Conservation (phyloP, 2,888 invertebrate genomes). For the Chirona hameri region DNA sequence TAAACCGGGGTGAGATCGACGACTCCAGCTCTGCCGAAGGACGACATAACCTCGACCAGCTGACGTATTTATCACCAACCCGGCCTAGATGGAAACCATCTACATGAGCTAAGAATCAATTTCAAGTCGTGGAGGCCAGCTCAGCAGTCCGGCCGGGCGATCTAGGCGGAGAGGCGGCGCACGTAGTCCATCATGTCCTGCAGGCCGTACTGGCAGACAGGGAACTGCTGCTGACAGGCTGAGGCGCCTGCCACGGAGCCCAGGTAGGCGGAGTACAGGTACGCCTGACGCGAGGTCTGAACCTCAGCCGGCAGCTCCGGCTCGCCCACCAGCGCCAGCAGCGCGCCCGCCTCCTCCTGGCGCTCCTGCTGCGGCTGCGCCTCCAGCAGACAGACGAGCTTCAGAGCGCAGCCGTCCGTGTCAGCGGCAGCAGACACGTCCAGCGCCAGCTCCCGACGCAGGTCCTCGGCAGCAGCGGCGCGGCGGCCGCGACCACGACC, state of each 20-base stretch:
- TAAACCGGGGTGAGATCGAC: too few relatives aligned
- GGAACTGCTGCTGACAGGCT: not conserved
- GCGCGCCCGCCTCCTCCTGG: not conserved
- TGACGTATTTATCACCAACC: not conserved
- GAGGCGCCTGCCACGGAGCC: not conserved
- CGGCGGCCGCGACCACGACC: not conserved
- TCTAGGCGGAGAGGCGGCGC: not conserved
- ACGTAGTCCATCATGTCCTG: not conserved
- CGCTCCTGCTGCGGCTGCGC: not conserved
- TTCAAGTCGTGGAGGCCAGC: too few relatives aligned
- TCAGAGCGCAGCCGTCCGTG: not conserved
- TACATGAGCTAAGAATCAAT: too few relatives aligned
- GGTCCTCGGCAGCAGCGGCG: not conserved
- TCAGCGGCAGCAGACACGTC: not conserved
- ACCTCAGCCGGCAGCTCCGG: not conserved
- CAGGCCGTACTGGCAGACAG: not conserved
- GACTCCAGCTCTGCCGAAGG: not conserved
- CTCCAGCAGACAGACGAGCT: slow-evolving; percentile 5
- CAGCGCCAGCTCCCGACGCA: not conserved
- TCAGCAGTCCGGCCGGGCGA: not conserved
- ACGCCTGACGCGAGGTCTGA: not conserved
- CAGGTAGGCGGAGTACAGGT: not conserved
- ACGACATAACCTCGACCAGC: not conserved
- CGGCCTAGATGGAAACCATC: not conserved
- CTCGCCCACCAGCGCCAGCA: not conserved